phyloP scores from a whole-genome alignment of 2,797 vertebrate species.

The Eulemur mongoz region DNA sequence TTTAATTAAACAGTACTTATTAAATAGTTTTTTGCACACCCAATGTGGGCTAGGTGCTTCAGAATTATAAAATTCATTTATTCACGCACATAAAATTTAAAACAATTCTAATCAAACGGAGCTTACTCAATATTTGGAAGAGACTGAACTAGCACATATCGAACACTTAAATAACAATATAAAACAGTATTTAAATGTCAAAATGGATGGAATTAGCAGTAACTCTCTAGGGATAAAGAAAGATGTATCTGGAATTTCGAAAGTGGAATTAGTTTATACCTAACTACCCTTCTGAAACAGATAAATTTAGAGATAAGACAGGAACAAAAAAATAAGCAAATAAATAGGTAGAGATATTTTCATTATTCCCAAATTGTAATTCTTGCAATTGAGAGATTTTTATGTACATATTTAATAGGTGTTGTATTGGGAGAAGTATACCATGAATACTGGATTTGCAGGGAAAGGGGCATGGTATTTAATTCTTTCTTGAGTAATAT shows the following conservation, averaged over 20 bases:
- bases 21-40: neutral
- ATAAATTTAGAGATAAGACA: neutral
- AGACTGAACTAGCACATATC: neutral
- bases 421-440: neutral
- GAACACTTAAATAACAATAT: slow-evolving; percentile 9
- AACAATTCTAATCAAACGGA: neutral
- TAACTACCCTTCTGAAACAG: neutral
- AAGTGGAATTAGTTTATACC: neutral
- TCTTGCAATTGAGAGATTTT: neutral
- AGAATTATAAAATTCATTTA: neutral
- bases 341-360: neutral
- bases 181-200: slow-evolving; percentile 25
- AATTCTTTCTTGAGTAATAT: slow-evolving; percentile 18
- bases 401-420: neutral
- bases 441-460: neutral
- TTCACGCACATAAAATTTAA: neutral
- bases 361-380: slow-evolving; percentile 27
- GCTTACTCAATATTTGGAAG: neutral
- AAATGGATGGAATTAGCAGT: neutral
- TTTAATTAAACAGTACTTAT: slow-evolving; percentile 22
- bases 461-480: neutral
- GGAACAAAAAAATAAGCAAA: neutral
- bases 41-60: neutral
- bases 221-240: neutral
- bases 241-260: neutral